These are phyloP conservation scores for Lycaena phlaeas DNA, from an alignment of 2,888 invertebrate species.

Conservation along the genomic window DNA sequence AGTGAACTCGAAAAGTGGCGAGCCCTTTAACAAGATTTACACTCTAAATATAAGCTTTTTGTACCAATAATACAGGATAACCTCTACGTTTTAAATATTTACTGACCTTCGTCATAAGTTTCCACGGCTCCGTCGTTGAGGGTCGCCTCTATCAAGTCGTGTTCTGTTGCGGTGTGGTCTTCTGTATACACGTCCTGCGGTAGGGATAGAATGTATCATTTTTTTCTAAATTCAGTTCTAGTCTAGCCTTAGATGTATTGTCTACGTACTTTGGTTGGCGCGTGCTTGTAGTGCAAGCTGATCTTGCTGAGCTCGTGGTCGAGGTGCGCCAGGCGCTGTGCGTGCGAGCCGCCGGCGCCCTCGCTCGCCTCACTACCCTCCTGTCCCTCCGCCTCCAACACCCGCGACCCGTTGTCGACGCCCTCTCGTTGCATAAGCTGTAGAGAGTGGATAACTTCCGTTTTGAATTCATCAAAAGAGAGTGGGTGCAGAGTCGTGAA, in stretches of 20 bases:
- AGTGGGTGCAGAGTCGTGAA: too few species aligned
- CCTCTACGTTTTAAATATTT: too few species aligned
- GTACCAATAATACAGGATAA: too few species aligned
- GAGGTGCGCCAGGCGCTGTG: constrained; percentile 66
- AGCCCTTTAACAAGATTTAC: too few species aligned
- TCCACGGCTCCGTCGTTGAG: constrained; percentile 37
- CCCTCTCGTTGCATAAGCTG: constrained; percentile 12
- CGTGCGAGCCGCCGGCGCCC: constrained; percentile 24
- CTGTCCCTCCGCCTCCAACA: constrained; percentile 14
- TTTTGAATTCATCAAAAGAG: too few species aligned
- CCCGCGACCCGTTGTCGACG: constrained; percentile 12
- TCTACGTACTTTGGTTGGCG: constrained; percentile 41
- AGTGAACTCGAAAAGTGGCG: too few species aligned
- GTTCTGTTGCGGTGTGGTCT: constrained; percentile 34
- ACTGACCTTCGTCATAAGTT: constrained; percentile 45
- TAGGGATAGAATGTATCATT: too few species aligned
- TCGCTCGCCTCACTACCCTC: constrained; percentile 23
- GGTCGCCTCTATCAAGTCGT: constrained; percentile 36
- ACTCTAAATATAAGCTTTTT: too few species aligned
- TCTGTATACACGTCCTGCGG: constrained; percentile 44
- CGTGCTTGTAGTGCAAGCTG: constrained; percentile 64
- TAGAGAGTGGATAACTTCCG: background rate
- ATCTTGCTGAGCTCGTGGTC: constrained; percentile 76
- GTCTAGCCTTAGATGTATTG: too few species aligned
- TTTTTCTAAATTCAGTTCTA: too few species aligned